Percentiles rank a stretch among this genome's conserved stretches.
These are phyloP conservation scores for Callimorpha dominula DNA, from an alignment of 2,888 invertebrate genomes.

Conservation along the genomic window DNA sequence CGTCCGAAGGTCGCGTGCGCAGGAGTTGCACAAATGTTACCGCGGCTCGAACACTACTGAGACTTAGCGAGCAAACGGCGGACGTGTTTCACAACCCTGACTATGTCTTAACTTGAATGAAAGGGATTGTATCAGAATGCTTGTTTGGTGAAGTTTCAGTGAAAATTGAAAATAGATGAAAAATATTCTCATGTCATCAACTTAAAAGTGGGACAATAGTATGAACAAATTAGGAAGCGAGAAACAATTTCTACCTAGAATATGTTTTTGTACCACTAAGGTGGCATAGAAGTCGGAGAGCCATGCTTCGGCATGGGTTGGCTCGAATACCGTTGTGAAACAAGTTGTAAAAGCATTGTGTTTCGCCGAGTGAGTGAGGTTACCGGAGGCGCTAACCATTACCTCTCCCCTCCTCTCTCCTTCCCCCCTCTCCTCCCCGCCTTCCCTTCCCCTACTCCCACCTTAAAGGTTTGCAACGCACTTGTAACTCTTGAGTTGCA, in stretches of 20 bases:
- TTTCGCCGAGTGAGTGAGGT: no score
- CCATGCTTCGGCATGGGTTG: no score
- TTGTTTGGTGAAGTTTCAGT: conserved; percentile 19
- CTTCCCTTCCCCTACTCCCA: no score
- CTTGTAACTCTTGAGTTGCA: no score
- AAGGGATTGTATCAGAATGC: conserved; percentile 63
- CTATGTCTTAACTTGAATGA: conserved; percentile 80
- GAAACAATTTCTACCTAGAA: no score
- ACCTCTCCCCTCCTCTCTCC: no score
- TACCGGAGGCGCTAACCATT: no score
- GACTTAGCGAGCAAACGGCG: conserved; percentile 58
- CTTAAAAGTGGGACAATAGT: neutral
- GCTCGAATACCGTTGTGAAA: no score
- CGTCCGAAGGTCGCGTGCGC: conserved; percentile 68
- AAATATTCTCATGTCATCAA: neutral
- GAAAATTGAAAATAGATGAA: neutral
- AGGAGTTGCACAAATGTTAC: conserved; percentile 73
- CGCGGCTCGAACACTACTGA: conserved; percentile 78
- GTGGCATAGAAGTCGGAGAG: no score
- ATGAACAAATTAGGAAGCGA: neutral
- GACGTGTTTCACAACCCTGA: conserved; percentile 76
- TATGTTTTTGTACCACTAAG: neutral
- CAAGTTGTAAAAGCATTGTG: no score
- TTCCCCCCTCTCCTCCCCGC: no score
- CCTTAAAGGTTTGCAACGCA: no score